Base-by-base conservation (phyloP, 2,113 vertebrate genomes). In the Mohoua ochrocephala region DNA sequence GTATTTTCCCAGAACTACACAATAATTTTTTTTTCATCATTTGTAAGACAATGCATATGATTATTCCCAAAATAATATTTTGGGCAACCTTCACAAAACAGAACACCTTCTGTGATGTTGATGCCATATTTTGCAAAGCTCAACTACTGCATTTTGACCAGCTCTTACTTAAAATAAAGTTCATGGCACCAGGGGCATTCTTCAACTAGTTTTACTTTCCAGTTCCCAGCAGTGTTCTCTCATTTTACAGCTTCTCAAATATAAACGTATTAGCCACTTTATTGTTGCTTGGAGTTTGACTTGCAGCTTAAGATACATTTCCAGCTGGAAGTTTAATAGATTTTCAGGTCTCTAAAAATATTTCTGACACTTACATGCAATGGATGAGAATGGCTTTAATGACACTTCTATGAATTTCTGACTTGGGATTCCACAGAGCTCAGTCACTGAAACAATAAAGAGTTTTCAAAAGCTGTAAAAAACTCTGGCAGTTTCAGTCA, bases 221-320 rank as follows among this genome's bases (percentile, higher is more conserved):
- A 39, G 49, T 85, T 90, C 50, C 57, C 81, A 59, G 21, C 31
- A 85, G 54, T 57, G 33, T 79, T 93, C 49, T 89, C 70, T 90
- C 33, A 39, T 76, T 94, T 96, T 95, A 93, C 57, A 85, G 30
- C 47, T 91, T 87, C 59, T 84, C 67, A 94, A 86, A 77, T 88
- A 90, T 63, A 94, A 94, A 85, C 3, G 2, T 67, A 93, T 93
- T 95, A 94, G 63, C 45, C n/a, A 70, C 42, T 94, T 95, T 88
- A 93, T 77, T 81, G 79, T 80, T 96, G 54, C 63, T 74, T n/a
- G 41, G 82, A 80, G 63, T 88, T 96, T 57, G 23, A 69, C 59
- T 96, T 85, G 59, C 35, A 93, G 47, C 82, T 95, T 83, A 91
- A 88, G 85, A 71, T 96, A 85, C 64, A 49, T 90, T 96, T 95